Evolutionary conservation across 2,113 vertebrate species (phyloP).

Genomic region (Bubo blakistoni): DNA sequence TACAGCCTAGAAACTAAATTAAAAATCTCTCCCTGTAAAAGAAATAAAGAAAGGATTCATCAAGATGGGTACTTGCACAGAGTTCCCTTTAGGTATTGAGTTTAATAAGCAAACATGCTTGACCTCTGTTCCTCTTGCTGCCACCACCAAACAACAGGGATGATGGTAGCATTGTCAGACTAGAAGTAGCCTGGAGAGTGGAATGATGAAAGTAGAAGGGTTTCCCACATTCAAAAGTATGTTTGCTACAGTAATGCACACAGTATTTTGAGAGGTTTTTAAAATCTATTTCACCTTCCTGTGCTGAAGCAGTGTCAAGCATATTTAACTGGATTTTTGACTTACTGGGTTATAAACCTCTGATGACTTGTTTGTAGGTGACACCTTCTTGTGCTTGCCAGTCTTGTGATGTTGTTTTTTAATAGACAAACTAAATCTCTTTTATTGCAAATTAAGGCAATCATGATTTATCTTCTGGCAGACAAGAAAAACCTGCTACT

Average conservation of each 20-base stretch:
- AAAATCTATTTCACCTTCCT: not conserved
- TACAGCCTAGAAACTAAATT: not conserved
- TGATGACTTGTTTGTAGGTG: not conserved
- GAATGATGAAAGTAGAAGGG: not conserved
- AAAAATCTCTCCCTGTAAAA: not conserved
- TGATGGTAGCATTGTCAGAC: not conserved
- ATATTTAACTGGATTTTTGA: not conserved
- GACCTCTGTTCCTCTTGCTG: not conserved
- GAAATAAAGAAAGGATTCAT: not conserved
- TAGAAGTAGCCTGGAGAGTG: not conserved
- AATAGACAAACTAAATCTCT: not conserved
- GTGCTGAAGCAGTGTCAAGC: not conserved
- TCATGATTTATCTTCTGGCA: not conserved
- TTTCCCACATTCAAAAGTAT: not conserved
- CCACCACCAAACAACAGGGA: not conserved
- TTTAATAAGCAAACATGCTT: not conserved
- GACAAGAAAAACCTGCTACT: not conserved
- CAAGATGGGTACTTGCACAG: not conserved
- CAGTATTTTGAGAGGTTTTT: not conserved
- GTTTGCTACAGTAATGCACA: not conserved
- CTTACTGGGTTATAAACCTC: not conserved
- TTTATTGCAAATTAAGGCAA: not conserved
- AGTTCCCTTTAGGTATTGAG: not conserved
- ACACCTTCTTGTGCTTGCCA: not conserved
- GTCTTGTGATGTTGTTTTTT: not conserved